Evolutionary conservation across 1,140 invertebrate genomes (phyloP).

Genomic region (Rhynchophorus ferrugineus): DNA sequence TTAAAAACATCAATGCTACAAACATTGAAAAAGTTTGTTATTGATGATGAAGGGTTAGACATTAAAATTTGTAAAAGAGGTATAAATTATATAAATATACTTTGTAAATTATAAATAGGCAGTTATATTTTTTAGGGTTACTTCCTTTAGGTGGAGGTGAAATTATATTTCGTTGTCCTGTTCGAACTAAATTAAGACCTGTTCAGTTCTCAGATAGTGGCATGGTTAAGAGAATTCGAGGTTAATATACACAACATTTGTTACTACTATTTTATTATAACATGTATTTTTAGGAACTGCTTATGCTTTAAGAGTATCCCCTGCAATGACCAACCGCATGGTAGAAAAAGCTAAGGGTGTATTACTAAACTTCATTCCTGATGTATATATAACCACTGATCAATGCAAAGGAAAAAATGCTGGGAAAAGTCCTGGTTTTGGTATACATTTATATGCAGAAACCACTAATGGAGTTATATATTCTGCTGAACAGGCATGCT

Average conservation of each 20-base stretch:
- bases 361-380: constrained; percentile 85
- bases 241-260: constrained; percentile 37
- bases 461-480: constrained; percentile 81
- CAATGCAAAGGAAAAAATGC: constrained; percentile 75
- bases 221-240: constrained; percentile 90
- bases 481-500: constrained; percentile 54
- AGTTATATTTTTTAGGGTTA: constrained; percentile 39
- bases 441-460: constrained; percentile 85
- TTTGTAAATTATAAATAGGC: background rate
- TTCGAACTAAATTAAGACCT: constrained; percentile 49
- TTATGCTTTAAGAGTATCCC: constrained; percentile 83
- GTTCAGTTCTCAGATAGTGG: constrained; percentile 68
- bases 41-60: constrained; percentile 81
- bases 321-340: constrained; percentile 82
- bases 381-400: constrained; percentile 93
- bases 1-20: constrained; percentile 73
- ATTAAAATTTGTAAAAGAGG: constrained; percentile 82
- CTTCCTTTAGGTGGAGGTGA: constrained; percentile 86
- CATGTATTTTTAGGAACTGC: constrained; percentile 45
- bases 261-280: background rate
- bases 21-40: constrained; percentile 74
- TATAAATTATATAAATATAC: constrained; percentile 21
- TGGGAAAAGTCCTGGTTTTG: constrained; percentile 86
- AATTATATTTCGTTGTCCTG: constrained; percentile 81
- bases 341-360: constrained; percentile 88